Conservation (phyloP, 2,113 vertebrate species). For the Microcebus griseorufus region DNA sequence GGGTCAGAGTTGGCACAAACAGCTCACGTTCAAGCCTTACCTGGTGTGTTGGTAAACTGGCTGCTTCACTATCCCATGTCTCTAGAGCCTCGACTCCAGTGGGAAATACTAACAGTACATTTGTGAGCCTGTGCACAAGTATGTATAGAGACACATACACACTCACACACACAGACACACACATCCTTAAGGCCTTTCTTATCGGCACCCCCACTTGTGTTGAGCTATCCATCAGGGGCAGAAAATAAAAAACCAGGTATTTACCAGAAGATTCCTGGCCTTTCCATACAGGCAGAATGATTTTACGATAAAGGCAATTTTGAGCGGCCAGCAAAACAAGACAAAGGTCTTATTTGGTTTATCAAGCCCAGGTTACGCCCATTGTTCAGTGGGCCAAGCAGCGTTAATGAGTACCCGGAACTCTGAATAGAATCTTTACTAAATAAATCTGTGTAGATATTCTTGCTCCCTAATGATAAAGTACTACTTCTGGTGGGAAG, state of each 20-base stretch:
- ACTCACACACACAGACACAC: neutral
- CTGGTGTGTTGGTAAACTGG: neutral
- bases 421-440: slow-evolving; percentile 64
- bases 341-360: slow-evolving; percentile 78
- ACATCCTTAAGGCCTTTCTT: neutral
- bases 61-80: neutral
- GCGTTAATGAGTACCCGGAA: slow-evolving; percentile 71
- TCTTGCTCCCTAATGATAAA: neutral
- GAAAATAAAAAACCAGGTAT: slow-evolving; percentile 19
- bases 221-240: neutral
- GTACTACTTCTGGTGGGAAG: neutral
- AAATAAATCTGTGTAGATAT: slow-evolving; percentile 58
- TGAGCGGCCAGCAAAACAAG: slow-evolving; percentile 70
- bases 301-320: slow-evolving; percentile 48
- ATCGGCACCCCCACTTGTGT: neutral
- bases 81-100: neutral
- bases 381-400: slow-evolving; percentile 46
- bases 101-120: neutral
- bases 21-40: neutral
- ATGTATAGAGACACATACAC: neutral
- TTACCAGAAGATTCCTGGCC: neutral
- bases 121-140: neutral
- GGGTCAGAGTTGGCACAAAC: neutral
- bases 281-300: slow-evolving; percentile 34
- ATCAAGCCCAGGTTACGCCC: slow-evolving; percentile 60